Conservation (phyloP, 2,113 vertebrate species). For the Paedocypris sp. region DNA sequence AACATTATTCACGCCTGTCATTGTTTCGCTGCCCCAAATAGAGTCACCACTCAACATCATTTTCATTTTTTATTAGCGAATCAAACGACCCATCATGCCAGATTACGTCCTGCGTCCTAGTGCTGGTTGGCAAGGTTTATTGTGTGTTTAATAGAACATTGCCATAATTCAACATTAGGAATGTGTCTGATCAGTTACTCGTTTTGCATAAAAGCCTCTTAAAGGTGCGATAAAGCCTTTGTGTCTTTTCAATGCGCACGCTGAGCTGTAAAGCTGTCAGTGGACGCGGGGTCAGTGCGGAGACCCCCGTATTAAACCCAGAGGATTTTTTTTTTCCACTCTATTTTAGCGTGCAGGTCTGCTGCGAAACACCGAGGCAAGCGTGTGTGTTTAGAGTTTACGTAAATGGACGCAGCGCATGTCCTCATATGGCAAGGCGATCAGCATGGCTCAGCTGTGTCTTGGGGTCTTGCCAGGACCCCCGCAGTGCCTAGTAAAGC, state of each 20-base stretch:
- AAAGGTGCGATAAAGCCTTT: not conserved
- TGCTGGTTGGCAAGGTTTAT: too few relatives aligned
- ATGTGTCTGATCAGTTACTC: not conserved
- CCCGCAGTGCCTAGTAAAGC: slow-evolving; percentile 28
- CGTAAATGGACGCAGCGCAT: slow-evolving; percentile 10
- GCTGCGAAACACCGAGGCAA: not conserved
- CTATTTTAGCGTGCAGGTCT: not conserved
- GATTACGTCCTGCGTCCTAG: too few relatives aligned
- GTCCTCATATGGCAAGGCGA: slow-evolving; percentile 39
- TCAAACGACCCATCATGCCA: too few relatives aligned
- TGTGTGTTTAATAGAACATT: too few relatives aligned
- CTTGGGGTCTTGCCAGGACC: slow-evolving; percentile 25
- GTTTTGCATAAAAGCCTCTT: not conserved
- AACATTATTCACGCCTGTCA: too few relatives aligned
- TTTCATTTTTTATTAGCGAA: too few relatives aligned
- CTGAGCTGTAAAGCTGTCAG: not conserved
- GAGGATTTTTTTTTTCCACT: slow-evolving; percentile 20
- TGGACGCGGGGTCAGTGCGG: not conserved
- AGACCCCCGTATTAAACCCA: slow-evolving; percentile 19
- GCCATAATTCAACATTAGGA: not conserved
- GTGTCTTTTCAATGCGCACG: not conserved
- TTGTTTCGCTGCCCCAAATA: too few relatives aligned
- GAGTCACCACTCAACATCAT: too few relatives aligned
- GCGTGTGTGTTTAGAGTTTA: slow-evolving; percentile 26
- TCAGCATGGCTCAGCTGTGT: not conserved